phyloP scores from a whole-genome alignment of 2,113 vertebrate species.

The Meleagris gallopavo region DNA sequence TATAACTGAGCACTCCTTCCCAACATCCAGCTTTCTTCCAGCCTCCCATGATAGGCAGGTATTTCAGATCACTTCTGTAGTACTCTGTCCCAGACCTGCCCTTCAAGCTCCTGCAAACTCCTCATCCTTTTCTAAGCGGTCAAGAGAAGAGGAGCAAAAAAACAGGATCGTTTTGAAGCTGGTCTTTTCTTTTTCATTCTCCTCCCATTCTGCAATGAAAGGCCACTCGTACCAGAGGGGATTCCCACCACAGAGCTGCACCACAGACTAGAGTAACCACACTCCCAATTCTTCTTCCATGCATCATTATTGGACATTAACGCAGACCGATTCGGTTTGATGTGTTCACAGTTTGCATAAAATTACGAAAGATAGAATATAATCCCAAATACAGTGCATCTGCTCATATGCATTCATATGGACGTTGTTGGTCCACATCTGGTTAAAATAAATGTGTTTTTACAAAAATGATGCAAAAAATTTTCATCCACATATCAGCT shows the following conservation, averaged over 20 bases:
- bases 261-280: background rate
- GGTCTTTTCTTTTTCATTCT: background rate
- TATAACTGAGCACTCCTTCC: background rate
- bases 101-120: background rate
- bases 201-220: background rate
- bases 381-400: background rate
- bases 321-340: background rate
- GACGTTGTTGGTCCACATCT: conserved; percentile 11
- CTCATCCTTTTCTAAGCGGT: background rate
- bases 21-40: background rate
- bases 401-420: background rate
- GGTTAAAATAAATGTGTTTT: conserved; percentile 19
- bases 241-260: background rate
- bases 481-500: background rate
- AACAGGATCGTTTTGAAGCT: background rate
- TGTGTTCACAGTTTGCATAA: background rate
- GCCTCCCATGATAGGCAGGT: background rate
- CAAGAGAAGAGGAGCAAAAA: background rate
- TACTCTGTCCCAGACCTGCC: background rate
- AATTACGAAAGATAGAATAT: background rate
- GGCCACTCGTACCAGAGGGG: background rate
- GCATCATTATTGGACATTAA: background rate
- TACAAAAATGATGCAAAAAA: conserved; percentile 8
- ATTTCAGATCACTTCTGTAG: background rate
- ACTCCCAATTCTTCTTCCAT: fast-evolving